Evolutionary conservation across 2,888 invertebrate genomes (phyloP).

Genomic region (Leucophenga maculata): DNA sequence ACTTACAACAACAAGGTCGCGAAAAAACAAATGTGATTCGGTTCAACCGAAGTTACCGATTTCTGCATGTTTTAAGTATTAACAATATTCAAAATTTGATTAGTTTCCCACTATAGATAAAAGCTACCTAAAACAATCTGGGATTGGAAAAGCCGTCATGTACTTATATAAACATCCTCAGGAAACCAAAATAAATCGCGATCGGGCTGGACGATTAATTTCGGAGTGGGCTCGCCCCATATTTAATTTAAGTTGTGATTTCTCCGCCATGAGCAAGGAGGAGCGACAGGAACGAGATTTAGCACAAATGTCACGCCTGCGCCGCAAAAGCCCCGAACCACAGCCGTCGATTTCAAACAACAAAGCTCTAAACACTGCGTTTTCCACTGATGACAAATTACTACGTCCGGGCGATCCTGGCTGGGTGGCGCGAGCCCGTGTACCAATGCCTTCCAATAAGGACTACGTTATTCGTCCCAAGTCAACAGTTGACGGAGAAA

Average conservation of each 20-base stretch:
- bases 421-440: conserved; percentile 94
- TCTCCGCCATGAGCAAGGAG: conserved; percentile 91
- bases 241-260: conserved; percentile 94
- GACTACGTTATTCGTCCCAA: conserved; percentile 96
- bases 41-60: too few species aligned
- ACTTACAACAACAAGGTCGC: too few species aligned
- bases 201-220: conserved; percentile 91
- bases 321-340: conserved; percentile 71
- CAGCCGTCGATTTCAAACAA: conserved; percentile 70
- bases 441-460: conserved; percentile 94
- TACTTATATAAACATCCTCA: conserved; percentile 98
- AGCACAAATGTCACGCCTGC: conserved; percentile 81
- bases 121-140: conserved; percentile 92
- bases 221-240: conserved; percentile 99
- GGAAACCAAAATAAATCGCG: conserved; percentile 93
- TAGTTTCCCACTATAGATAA: conserved; percentile 90
- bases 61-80: too few species aligned
- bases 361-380: conserved; percentile 77
- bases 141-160: conserved; percentile 99
- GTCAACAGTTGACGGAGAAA: conserved; percentile 90
- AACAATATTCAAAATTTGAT: background rate
- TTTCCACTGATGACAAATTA: conserved; percentile 77
- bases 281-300: conserved; percentile 94
- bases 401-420: conserved; percentile 95
- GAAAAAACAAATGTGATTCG: too few species aligned